Percentiles rank a stretch among this genome's conserved stretches.
phyloP scores from a whole-genome alignment of 1,140 invertebrate species.

The Lethrus apterus region DNA sequence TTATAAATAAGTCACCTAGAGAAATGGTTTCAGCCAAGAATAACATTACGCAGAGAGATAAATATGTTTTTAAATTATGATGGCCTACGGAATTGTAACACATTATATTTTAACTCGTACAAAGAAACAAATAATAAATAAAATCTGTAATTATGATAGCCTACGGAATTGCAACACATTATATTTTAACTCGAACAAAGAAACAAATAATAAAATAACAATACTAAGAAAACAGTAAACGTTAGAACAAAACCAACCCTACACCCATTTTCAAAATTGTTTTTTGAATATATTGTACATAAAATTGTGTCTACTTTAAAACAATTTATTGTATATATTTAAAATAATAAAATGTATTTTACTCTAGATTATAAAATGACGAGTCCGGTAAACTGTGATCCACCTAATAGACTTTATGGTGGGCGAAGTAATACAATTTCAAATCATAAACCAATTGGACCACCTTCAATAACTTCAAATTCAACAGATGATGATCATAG shows the following conservation, averaged over 20 bases:
- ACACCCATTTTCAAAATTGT: not conserved
- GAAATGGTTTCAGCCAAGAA: too few species aligned
- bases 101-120: too few species aligned
- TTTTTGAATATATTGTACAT: not conserved
- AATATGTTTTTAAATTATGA: too few species aligned
- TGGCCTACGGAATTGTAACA: too few species aligned
- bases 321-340: too few species aligned
- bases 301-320: not conserved
- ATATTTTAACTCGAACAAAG: too few species aligned
- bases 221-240: not conserved
- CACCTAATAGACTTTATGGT: constrained; percentile 35
- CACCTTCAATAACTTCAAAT: constrained; percentile 17
- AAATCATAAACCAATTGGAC: constrained; percentile 20
- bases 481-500: constrained; percentile 34
- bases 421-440: constrained; percentile 28
- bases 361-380: constrained; percentile 32
- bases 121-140: too few species aligned
- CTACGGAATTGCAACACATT: too few species aligned
- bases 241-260: not conserved
- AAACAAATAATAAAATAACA: not conserved
- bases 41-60: too few species aligned
- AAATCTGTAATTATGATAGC: too few species aligned
- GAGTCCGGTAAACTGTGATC: constrained; percentile 35
- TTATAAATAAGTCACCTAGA: too few species aligned
- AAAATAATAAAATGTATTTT: constrained; percentile 1